Base-by-base conservation (phyloP, 2,797 vertebrate genomes). In the Micrastur ruficollis region DNA sequence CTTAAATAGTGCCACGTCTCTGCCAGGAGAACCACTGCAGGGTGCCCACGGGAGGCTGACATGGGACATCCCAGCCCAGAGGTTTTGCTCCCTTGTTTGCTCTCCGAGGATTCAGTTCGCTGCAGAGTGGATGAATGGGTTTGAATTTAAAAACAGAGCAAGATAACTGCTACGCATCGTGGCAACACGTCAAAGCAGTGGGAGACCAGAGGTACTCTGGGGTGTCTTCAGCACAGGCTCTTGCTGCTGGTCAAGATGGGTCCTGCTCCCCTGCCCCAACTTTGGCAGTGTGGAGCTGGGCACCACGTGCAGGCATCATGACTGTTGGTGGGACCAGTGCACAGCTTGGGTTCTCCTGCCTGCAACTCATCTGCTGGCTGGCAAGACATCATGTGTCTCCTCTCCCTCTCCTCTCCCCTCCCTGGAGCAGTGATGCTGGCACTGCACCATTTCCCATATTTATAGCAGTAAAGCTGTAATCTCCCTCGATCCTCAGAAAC, bases 401-500 rank as follows among this genome's bases (percentile, higher is more conserved):
- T 46, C 58, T 72, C 49, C 26, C 66, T 70, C 59, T n/a, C 36
- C 50, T 34, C 66, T 63, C 67, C 22, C 26, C 50, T 68, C 46
- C 47, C 50, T 6, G 13, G 20, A 25, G 56, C 12, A 1, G 44
- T 3, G 34, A 20, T 38, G 68, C 68, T 82, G 67, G 94, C 76
- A 65, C 81, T 9, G 67, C 50, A 38, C 76, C 2, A 1, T 32
- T 90, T 80, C 76, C 92, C 65, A 14, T 73, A 85, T 86, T 95
- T 76, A 63, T 73, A 83, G 87, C 91, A 67, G 86, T 81, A 88
- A 85, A 88, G 84, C 84, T 44, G 76, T 86, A 95, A 96, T 88
- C 94, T 96, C 76, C 59, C 50, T 76, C 34, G 25, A 70, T 89
- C 92, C 95, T 94, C 87, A 26, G 81, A 86, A 95, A 94, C 83